Evolutionary conservation across 2,113 vertebrate species (phyloP), one percentile per base, ranked within the genome.

Genomic region (Gallinago jamesoni): DNA sequence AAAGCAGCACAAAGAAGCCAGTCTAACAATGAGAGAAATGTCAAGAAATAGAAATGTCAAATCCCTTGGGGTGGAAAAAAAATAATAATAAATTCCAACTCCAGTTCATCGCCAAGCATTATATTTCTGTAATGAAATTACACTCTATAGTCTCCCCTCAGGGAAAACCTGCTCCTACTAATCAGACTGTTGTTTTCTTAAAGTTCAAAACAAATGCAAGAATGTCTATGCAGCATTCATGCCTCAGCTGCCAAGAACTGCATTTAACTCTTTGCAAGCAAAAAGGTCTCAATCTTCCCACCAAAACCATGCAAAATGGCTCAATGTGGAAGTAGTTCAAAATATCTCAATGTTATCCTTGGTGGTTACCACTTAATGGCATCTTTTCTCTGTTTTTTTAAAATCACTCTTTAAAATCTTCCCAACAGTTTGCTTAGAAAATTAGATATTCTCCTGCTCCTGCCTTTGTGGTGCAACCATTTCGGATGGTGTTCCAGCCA

Each of bases 21-120:
- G 48, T 87, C n/a, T 82, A 95, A 97, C 96, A 93, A 95, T 75
- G 92, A 95, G 74, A 96, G 95, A 96, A 96, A 95, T 96, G 95
- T 97, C 97, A 97, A 94, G 90, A 95, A 97, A 97, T 7, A 97
- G 96, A 97, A 98, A 98, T 98, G 96, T 97, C 97, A 98, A 97
- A 97, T 94, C 84, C 97, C 86, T 90, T 31, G 59, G 74, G 95
- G 94, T 41, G n/a, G 9, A 16, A 39, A 62, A 7, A 8, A 0
- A 14, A 48, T 27, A 66, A 84, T 77, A 92, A 77, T 21, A 82
- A 95, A 96, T 84, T 74, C 90, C 87, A 92, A 93, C 91, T 97
- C 30, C 76, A 89, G 93, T 93, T 93, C 87, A 84, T 91, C 92
- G 89, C 92, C 70, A 35, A 95, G 87, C 52, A 30, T 62, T 92